phyloP scores from a whole-genome alignment of 2,113 vertebrate species.

The Vulpes vulpes region DNA sequence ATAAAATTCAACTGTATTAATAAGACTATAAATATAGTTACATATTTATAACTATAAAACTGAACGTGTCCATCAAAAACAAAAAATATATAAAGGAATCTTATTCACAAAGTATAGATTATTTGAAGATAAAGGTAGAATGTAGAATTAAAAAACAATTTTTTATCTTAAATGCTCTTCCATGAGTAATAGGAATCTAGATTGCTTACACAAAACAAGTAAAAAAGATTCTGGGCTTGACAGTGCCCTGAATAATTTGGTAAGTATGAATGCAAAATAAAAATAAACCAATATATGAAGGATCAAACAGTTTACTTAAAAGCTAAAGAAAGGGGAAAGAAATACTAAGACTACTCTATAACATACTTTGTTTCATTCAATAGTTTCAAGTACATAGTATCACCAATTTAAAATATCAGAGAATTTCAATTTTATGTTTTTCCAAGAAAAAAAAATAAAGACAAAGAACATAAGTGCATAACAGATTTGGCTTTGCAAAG shows the following conservation, averaged over 20 bases:
- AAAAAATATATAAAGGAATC: not conserved
- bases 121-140: not conserved
- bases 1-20: not conserved
- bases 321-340: not conserved
- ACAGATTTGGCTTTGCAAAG: constrained; percentile 49
- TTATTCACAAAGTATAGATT: not conserved
- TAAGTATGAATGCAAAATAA: not conserved
- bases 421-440: constrained; percentile 36
- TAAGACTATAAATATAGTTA: not conserved
- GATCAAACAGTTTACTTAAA: not conserved
- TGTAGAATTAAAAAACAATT: not conserved
- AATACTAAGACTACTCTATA: not conserved
- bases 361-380: not conserved
- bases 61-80: not conserved
- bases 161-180: not conserved
- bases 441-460: not conserved
- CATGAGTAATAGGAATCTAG: not conserved
- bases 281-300: not conserved
- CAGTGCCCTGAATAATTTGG: not conserved
- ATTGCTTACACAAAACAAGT: not conserved
- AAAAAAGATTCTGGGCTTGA: not conserved
- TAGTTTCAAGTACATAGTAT: constrained; percentile 1
- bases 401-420: constrained; percentile 26
- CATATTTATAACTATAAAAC: not conserved
- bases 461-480: not conserved